Base-by-base conservation (phyloP, 2,797 vertebrate genomes). In the Poecile montanus region DNA sequence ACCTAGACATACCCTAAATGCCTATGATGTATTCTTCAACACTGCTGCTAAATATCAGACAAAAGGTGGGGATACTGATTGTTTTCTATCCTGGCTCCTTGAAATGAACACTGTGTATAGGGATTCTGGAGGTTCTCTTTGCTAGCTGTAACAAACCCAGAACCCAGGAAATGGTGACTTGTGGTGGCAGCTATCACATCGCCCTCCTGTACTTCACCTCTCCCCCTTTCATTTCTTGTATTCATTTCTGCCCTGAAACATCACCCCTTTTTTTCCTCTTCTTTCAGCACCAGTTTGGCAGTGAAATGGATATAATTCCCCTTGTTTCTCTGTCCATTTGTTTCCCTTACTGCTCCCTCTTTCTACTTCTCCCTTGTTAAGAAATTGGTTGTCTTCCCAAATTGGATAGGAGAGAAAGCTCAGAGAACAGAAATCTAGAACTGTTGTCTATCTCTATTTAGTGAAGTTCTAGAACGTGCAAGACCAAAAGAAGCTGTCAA, bases 1-100 rank as follows among this genome's bases (percentile, higher is more conserved):
- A 95, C 91, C 93, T 94, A 95, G 95, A 95, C 89, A 92, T 79
- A 80, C 94, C 94, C 93, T 95, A 96, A 96, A 94, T 95, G 94
- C 84, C 94, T 94, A 91, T 95, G 94, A 93, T 94, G 94, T 92
- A 91, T 95, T 89, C 94, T 94, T 93, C 95, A 96, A 89, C 94
- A 92, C 91, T 95, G 93, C 91, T 94, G 95, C 95, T 96, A 94
- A 96, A 73, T 94, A 82, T 92, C 91, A 95, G 67, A 95, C 85
- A 91, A 89, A 96, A 95, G 94, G 95, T 96, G 93, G 95, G 95
- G 94, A 95, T 58, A 89, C 66, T 91, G 89, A 93, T 94, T 96
- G 85, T 92, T 95, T 95, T 95, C 89, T 95, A 82, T 79, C 91
- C 91, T 92, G 85, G 87, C 85, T 94, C 89, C 88, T 95, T 94